Conservation (phyloP, 2,888 invertebrate genomes). For the Hyppa rectilinea region DNA sequence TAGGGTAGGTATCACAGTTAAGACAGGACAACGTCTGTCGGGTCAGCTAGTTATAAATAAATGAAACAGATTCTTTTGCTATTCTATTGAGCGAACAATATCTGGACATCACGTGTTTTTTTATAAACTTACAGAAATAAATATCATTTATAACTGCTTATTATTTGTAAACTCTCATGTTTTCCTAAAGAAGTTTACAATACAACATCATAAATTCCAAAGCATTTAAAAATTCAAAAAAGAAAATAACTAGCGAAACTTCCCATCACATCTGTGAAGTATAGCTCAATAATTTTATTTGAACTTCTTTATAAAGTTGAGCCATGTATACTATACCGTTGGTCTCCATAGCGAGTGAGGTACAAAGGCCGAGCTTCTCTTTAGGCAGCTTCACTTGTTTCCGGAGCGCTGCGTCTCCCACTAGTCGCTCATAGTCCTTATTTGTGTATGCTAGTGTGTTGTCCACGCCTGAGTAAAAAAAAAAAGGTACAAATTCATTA, state of each 20-base stretch:
- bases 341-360: constrained; percentile 95
- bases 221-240: not conserved
- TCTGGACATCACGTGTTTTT: too few relatives aligned
- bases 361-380: constrained; percentile 94
- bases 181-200: not conserved
- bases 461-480: constrained; percentile 92
- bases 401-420: constrained; percentile 93
- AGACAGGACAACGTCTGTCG: too few relatives aligned
- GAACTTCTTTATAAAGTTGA: not conserved
- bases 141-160: too few relatives aligned
- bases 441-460: constrained; percentile 94
- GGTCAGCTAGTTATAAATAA: too few relatives aligned
- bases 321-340: constrained; percentile 87
- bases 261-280: not conserved
- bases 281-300: not conserved
- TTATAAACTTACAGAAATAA: too few relatives aligned
- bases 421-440: constrained; percentile 92
- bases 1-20: too few relatives aligned
- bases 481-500: not conserved
- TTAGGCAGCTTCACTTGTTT: constrained; percentile 94
- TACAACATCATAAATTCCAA: not conserved
- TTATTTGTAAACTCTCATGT: not conserved
- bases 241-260: not conserved
- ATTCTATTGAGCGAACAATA: too few relatives aligned
- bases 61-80: too few relatives aligned